Percentiles rank a stretch among this genome's conserved stretches.
Conservation (phyloP, 2,797 vertebrate species). For the Catamblyrhynchus diadema region DNA sequence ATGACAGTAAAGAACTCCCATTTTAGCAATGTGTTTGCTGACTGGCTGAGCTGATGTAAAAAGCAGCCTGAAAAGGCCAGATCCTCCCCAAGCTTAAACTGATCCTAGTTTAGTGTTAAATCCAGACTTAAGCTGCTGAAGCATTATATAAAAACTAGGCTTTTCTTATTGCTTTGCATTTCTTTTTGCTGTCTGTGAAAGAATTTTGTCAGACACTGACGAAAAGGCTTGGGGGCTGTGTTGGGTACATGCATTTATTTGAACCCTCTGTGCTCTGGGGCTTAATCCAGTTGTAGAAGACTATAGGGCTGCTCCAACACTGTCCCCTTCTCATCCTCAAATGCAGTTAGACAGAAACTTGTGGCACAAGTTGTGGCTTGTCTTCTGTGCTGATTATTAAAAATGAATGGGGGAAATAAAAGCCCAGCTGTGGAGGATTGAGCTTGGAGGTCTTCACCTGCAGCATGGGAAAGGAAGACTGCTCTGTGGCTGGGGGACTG, state of each 20-base stretch:
- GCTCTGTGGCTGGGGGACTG: not conserved
- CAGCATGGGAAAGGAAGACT: not conserved
- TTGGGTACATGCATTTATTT: not conserved
- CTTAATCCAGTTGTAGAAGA: not conserved
- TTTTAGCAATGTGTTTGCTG: not conserved
- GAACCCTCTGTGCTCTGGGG: not conserved
- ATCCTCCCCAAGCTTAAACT: not conserved
- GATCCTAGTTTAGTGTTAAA: not conserved
- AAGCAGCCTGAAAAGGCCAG: not conserved
- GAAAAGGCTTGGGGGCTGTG: too few relatives aligned
- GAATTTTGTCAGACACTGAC: not conserved
- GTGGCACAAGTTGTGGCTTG: not conserved
- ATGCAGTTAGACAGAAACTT: not conserved
- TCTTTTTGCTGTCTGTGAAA: not conserved
- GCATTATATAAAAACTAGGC: not conserved
- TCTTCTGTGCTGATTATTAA: not conserved
- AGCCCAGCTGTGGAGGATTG: not conserved
- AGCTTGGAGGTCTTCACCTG: not conserved
- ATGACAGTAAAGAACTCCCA: not conserved
- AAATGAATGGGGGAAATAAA: fast-evolving
- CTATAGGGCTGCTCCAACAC: not conserved
- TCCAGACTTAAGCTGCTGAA: not conserved
- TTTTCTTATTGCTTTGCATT: not conserved
- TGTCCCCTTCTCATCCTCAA: not conserved
- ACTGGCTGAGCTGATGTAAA: not conserved